Percentiles rank a stretch among this genome's conserved stretches.
phyloP scores from a whole-genome alignment of 2,797 vertebrate species.

The Sebastes wilsoni region DNA sequence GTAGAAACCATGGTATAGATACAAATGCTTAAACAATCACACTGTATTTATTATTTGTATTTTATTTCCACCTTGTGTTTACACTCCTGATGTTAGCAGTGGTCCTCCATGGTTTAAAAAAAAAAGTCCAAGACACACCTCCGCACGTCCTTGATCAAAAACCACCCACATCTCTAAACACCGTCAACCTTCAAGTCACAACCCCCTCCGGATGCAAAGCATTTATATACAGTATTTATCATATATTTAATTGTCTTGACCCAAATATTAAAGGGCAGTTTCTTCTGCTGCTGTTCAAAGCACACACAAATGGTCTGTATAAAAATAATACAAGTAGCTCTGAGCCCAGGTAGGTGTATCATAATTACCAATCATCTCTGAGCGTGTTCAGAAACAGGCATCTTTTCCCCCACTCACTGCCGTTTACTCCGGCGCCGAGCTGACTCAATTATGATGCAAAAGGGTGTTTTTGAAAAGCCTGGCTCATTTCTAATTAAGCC shows the following conservation, averaged over 20 bases:
- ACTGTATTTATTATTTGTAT: neutral
- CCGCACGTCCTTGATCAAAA: conserved; percentile 11
- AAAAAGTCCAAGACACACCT: neutral
- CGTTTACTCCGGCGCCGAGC: conserved; percentile 67
- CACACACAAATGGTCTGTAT: conserved; percentile 22
- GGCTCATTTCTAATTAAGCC: conserved; percentile 86
- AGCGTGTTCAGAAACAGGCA: conserved; percentile 72
- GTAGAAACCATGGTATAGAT: neutral
- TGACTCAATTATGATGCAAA: conserved; percentile 85
- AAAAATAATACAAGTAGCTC: conserved; percentile 32
- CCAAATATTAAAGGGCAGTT: conserved; percentile 26
- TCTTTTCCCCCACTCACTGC: conserved; percentile 63
- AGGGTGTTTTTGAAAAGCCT: conserved; percentile 82
- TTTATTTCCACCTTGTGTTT: neutral
- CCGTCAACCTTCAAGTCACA: neutral
- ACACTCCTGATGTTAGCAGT: neutral
- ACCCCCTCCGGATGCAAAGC: neutral
- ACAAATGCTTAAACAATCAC: neutral
- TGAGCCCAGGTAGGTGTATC: conserved; percentile 65
- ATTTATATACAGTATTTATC: conserved; percentile 6
- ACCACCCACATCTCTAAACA: conserved; percentile 23
- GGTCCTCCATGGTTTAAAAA: neutral
- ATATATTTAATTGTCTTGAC: conserved; percentile 25
- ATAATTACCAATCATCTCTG: conserved; percentile 77
- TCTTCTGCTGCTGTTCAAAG: conserved; percentile 29